phyloP scores from a whole-genome alignment of 2,888 invertebrate genomes.

The Homarus gammarus region DNA sequence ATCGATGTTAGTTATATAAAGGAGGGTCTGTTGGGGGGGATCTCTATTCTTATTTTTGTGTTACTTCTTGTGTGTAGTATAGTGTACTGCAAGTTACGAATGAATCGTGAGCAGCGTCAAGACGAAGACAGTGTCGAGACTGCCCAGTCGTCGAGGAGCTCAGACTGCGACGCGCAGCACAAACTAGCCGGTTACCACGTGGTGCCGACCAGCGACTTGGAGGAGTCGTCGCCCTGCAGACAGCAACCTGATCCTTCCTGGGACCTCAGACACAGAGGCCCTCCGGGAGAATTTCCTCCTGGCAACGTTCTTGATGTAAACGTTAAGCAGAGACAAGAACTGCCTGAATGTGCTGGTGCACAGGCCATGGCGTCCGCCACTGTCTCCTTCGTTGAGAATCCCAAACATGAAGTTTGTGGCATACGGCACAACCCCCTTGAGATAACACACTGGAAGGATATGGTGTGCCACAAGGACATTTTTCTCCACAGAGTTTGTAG shows the following conservation, averaged over 20 bases:
- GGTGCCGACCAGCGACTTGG: slow-evolving; percentile 57
- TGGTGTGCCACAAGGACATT: slow-evolving; percentile 28
- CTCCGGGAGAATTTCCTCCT: slow-evolving; percentile 17
- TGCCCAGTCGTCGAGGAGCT: slow-evolving; percentile 41
- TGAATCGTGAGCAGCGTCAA: slow-evolving; percentile 19
- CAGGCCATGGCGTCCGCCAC: slow-evolving; percentile 11
- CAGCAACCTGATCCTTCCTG: slow-evolving; percentile 21
- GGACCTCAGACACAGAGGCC: slow-evolving; percentile 1
- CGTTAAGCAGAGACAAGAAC: slow-evolving; percentile 7
- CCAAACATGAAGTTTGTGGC: slow-evolving; percentile 29
- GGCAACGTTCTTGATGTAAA: slow-evolving; percentile 17
- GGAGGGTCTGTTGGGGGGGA: slow-evolving; percentile 66
- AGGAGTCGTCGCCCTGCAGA: slow-evolving; percentile 30
- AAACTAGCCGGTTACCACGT: slow-evolving; percentile 59
- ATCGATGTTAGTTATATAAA: slow-evolving; percentile 64
- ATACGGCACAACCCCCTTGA: slow-evolving; percentile 10
- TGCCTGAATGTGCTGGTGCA: slow-evolving; percentile 18
- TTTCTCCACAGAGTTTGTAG: slow-evolving; percentile 49
- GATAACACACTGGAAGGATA: slow-evolving; percentile 27
- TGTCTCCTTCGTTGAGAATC: slow-evolving; percentile 61
- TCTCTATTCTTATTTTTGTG: slow-evolving; percentile 61
- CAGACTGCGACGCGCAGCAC: slow-evolving; percentile 43
- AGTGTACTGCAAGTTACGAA: slow-evolving; percentile 51
- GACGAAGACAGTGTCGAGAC: slow-evolving; percentile 45
- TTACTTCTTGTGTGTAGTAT: slow-evolving; percentile 49